A percentile compares a stretch with the other conserved stretches of the same genome.
phyloP scores from a whole-genome alignment of 2,113 vertebrate genomes.

The Oncorhynchus tshawytscha region DNA sequence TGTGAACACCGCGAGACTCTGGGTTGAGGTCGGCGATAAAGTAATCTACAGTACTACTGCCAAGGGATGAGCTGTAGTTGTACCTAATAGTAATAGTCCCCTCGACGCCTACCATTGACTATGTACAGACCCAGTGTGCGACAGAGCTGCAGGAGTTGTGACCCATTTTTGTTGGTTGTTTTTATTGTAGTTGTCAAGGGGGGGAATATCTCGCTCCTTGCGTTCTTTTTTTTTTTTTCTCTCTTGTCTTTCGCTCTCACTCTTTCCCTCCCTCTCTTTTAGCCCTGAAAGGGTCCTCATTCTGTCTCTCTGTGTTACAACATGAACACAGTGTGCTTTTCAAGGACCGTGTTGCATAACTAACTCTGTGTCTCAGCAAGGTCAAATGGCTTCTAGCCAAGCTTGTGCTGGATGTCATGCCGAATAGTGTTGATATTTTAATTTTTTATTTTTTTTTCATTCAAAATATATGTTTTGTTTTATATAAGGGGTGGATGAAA shows the following conservation, averaged over 20 bases:
- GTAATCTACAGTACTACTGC: too few species aligned
- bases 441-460: neutral
- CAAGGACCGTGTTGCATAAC: neutral
- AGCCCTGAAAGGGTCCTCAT: neutral
- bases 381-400: neutral
- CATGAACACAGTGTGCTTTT: neutral
- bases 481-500: neutral
- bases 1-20: too few species aligned
- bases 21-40: too few species aligned
- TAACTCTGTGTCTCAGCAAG: neutral
- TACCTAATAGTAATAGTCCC: too few species aligned
- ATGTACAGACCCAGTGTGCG: too few species aligned
- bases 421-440: too few species aligned
- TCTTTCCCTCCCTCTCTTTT: neutral
- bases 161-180: too few species aligned
- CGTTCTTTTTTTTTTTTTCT: neutral
- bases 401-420: neutral
- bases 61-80: too few species aligned
- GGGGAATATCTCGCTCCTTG: too few species aligned
- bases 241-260: neutral
- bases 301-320: neutral
- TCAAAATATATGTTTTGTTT: neutral
- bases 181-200: too few species aligned
- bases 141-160: too few species aligned
- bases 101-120: too few species aligned